These are phyloP conservation scores for Dicrostonyx torquatus DNA, from an alignment of 2,797 vertebrate genomes.

Conservation along the genomic window DNA sequence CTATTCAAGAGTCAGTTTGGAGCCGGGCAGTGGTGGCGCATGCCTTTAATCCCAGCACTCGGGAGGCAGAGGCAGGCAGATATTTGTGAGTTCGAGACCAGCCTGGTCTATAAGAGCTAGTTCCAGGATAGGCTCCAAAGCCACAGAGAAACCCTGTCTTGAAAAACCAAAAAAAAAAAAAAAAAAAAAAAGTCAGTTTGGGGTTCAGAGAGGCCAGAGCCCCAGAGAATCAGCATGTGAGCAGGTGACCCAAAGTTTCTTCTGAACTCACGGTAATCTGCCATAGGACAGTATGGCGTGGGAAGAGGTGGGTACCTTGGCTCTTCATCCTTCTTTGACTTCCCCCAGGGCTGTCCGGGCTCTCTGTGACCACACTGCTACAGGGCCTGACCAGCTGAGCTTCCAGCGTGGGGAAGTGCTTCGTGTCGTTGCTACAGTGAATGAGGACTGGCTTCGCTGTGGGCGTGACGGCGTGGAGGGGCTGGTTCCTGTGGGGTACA, in stretches of 20 bases:
- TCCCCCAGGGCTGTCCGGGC: conserved; percentile 91
- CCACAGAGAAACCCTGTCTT: too few relatives aligned
- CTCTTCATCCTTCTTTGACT: neutral
- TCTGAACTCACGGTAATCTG: neutral
- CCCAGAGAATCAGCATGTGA: neutral
- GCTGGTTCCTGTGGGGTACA: conserved; percentile 96
- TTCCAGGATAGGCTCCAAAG: too few relatives aligned
- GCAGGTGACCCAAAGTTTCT: neutral
- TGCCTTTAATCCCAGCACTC: too few relatives aligned
- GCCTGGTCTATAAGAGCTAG: too few relatives aligned
- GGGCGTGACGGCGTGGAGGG: conserved; percentile 91
- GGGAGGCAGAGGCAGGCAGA: too few relatives aligned
- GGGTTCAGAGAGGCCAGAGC: neutral
- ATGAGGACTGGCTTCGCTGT: conserved; percentile 97
- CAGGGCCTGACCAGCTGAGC: conserved; percentile 89
- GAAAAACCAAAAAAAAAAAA: too few relatives aligned
- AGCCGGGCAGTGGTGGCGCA: too few relatives aligned
- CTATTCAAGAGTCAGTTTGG: neutral
- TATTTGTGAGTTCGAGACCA: too few relatives aligned
- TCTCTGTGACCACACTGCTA: conserved; percentile 92
- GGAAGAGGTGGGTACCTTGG: neutral
- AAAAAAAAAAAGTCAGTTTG: neutral
- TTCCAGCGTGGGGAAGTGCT: conserved; percentile 95
- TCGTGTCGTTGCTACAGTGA: conserved; percentile 90
- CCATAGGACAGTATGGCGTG: neutral